phyloP scores from a whole-genome alignment of 2,797 vertebrate genomes.

The Denticeps clupeoides region DNA sequence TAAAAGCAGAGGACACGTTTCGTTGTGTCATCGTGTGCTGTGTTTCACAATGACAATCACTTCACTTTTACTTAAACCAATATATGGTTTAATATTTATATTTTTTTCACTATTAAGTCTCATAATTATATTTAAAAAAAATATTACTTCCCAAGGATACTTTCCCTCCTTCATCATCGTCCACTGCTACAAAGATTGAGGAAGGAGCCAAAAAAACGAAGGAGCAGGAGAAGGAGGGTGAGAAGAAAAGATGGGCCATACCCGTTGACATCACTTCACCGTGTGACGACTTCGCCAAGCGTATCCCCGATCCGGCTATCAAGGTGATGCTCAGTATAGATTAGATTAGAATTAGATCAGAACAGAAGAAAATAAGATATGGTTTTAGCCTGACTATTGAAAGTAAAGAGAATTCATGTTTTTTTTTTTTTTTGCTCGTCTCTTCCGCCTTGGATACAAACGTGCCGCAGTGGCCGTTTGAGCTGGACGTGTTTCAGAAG shows the following conservation, averaged over 20 bases:
- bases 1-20: too few relatives aligned
- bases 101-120: too few relatives aligned
- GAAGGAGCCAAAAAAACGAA: constrained; percentile 32
- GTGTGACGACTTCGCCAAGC: constrained; percentile 79
- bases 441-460: background rate
- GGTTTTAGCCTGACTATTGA: too few relatives aligned
- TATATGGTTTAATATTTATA: too few relatives aligned
- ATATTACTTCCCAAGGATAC: constrained; percentile 37
- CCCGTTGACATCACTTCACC: constrained; percentile 68
- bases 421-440: background rate
- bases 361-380: too few relatives aligned
- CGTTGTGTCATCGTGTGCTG: too few relatives aligned
- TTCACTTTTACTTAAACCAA: background rate
- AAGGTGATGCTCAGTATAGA: constrained; percentile 34
- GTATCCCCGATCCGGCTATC: constrained; percentile 72
- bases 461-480: constrained; percentile 76
- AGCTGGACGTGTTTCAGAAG: constrained; percentile 85
- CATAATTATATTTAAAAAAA: too few relatives aligned
- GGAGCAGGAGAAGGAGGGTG: constrained; percentile 32
- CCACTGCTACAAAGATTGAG: constrained; percentile 31
- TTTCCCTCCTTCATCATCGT: constrained; percentile 12
- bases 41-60: background rate
- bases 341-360: too few relatives aligned
- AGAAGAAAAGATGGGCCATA: constrained; percentile 75
- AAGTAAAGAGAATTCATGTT: too few relatives aligned